Conservation (phyloP, 2,113 vertebrate genomes). For the Fukomys damarensis region DNA sequence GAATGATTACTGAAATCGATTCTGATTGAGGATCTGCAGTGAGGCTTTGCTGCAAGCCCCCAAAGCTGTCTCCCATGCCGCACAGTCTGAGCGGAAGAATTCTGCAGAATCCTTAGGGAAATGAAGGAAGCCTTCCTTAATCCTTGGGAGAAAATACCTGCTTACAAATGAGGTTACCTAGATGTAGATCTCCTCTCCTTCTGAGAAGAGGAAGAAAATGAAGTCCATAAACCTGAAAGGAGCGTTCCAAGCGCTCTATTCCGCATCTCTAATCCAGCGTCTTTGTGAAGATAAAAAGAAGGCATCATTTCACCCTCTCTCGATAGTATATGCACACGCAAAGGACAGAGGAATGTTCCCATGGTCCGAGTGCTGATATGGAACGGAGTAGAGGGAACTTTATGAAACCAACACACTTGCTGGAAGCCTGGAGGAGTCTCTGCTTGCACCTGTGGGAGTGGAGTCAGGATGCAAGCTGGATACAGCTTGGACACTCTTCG, state of each 20-base stretch:
- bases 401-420: fast-evolving
- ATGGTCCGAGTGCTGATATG: not conserved
- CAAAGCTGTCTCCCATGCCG: not conserved
- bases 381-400: not conserved
- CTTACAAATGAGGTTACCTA: not conserved
- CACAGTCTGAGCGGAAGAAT: not conserved
- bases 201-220: not conserved
- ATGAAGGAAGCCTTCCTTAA: not conserved
- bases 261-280: not conserved
- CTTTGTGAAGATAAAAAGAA: not conserved
- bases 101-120: not conserved
- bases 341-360: not conserved
- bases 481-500: fast-evolving
- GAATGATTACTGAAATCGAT: not conserved
- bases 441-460: not conserved
- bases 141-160: not conserved
- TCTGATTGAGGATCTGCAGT: not conserved
- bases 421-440: not conserved
- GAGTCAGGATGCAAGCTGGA: not conserved
- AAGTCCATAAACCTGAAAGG: not conserved
- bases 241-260: not conserved
- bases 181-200: not conserved
- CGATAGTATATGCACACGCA: not conserved
- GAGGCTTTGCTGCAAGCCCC: not conserved
- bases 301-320: not conserved